Conservation (phyloP, 2,888 invertebrate species). For the Drosophila neotestacea region DNA sequence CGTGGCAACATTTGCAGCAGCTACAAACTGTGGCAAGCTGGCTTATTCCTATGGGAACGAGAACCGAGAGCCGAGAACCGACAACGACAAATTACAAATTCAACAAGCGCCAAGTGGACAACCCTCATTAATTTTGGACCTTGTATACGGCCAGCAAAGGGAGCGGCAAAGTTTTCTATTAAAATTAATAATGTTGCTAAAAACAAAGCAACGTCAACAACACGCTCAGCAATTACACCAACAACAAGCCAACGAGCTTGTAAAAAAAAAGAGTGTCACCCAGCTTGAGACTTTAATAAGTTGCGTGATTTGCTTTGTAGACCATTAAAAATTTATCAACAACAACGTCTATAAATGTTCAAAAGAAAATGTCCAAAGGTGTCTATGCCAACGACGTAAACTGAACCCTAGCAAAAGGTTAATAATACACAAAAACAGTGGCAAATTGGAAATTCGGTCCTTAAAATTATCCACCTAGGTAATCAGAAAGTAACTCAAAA, state of each 20-base stretch:
- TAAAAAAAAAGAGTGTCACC: slow-evolving; percentile 60
- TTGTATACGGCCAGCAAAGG: slow-evolving; percentile 2
- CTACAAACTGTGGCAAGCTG: slow-evolving; percentile 55
- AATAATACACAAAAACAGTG: slow-evolving; percentile 21
- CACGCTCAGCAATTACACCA: slow-evolving; percentile 28
- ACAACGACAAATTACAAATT: slow-evolving; percentile 79
- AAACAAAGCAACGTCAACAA: slow-evolving; percentile 51
- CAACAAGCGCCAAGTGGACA: slow-evolving; percentile 83
- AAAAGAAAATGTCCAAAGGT: slow-evolving; percentile 45
- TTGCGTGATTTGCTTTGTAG: slow-evolving; percentile 59
- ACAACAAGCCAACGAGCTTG: slow-evolving; percentile 61
- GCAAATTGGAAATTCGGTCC: not conserved
- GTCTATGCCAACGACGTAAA: slow-evolving; percentile 39
- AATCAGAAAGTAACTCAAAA: not conserved
- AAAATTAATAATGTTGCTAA: slow-evolving; percentile 82
- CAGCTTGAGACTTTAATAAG: slow-evolving; percentile 62
- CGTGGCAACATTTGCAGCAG: slow-evolving; percentile 71
- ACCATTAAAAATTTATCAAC: slow-evolving; percentile 71
- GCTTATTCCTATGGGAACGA: slow-evolving; percentile 66
- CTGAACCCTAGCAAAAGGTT: slow-evolving; percentile 24
- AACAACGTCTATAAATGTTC: slow-evolving; percentile 68
- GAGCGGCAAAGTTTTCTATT: slow-evolving; percentile 77
- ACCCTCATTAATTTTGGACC: slow-evolving; percentile 77
- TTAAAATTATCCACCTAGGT: not conserved
- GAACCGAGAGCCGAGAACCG: not conserved